These are phyloP conservation scores for Cenopis cana DNA, from an alignment of 2,888 invertebrate species.

Conservation along the genomic window DNA sequence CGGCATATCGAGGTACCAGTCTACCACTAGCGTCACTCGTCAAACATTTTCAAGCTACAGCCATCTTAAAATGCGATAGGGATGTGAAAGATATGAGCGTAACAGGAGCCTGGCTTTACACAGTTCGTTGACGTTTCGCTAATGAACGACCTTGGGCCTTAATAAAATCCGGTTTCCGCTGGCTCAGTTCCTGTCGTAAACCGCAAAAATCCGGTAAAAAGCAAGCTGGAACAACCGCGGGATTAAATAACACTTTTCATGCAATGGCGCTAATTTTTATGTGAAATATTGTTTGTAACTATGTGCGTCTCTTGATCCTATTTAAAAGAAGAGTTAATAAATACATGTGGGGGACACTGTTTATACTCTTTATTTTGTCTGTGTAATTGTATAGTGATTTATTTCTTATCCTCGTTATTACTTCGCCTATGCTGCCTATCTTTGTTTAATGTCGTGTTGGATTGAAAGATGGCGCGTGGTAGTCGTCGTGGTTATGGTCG, in stretches of 20 bases:
- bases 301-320: neutral
- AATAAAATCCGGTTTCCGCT: slow-evolving; percentile 1
- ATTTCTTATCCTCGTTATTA: too few relatives aligned
- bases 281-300: neutral
- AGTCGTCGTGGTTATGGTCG: too few relatives aligned
- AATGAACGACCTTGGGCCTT: slow-evolving; percentile 1
- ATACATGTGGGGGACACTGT: too few relatives aligned
- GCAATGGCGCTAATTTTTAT: neutral
- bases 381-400: too few relatives aligned
- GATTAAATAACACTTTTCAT: neutral
- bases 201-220: neutral
- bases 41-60: too few relatives aligned
- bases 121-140: neutral
- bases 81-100: neutral
- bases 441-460: too few relatives aligned
- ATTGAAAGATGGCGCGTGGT: too few relatives aligned
- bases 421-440: too few relatives aligned
- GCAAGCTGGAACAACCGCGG: neutral
- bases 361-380: too few relatives aligned
- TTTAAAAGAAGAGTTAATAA: too few relatives aligned
- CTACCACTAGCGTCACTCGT: too few relatives aligned
- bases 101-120: neutral
- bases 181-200: neutral
- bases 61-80: neutral
- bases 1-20: too few relatives aligned